Percentiles rank a stretch among this genome's conserved stretches.
Evolutionary conservation across 2,797 vertebrate species (phyloP).

Genomic region (Varecia variegata): DNA sequence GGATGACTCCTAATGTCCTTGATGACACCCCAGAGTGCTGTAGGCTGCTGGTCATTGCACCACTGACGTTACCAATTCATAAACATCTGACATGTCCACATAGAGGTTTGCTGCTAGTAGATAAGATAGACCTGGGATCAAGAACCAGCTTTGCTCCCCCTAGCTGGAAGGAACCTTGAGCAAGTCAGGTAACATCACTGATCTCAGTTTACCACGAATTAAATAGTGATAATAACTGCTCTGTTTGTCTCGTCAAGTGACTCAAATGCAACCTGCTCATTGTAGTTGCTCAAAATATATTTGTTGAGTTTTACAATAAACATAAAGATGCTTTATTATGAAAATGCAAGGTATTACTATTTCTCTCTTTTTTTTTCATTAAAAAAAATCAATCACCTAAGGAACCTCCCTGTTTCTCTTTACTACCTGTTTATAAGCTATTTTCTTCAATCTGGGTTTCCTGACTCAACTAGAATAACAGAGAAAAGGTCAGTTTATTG

Average conservation of each 20-base stretch:
- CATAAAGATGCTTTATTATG: neutral
- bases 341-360: neutral
- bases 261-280: neutral
- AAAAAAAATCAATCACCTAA: neutral
- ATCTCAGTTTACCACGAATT: neutral
- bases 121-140: neutral
- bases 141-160: neutral
- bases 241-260: neutral
- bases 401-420: conserved; percentile 1
- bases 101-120: neutral
- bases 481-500: conserved; percentile 37
- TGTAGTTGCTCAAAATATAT: neutral
- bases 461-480: conserved; percentile 38
- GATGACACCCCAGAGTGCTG: neutral
- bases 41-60: neutral
- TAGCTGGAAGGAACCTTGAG: neutral
- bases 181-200: neutral
- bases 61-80: neutral
- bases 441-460: conserved; percentile 54
- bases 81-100: neutral
- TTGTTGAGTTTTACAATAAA: neutral
- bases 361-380: neutral
- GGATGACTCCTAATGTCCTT: neutral
- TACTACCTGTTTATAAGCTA: neutral
- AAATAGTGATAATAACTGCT: neutral